Conservation (phyloP, 2,888 invertebrate genomes). For the Cephalotes varians region DNA sequence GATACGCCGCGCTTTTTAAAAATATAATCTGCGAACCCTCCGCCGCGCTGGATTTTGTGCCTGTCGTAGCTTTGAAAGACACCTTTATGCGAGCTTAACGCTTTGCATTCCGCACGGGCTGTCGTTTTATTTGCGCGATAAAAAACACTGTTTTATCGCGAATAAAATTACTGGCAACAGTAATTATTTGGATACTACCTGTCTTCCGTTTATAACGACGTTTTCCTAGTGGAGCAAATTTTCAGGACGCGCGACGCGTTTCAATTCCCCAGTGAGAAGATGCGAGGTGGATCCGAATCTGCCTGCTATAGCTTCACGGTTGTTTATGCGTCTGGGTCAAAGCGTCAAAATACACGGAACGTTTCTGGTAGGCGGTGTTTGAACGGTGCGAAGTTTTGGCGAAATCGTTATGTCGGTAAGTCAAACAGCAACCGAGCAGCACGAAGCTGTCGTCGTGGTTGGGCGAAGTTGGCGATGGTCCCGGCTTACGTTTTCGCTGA, state of each 20-base stretch:
- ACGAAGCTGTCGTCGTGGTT: conserved; percentile 28
- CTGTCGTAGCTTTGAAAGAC: conserved; percentile 22
- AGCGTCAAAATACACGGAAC: conserved; percentile 50
- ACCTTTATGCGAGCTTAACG: conserved; percentile 19
- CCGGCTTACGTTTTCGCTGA: conserved; percentile 58
- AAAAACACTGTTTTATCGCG: background rate
- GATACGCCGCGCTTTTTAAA: conserved; percentile 41
- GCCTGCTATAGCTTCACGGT: background rate
- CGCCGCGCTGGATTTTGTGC: background rate
- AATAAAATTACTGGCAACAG: background rate
- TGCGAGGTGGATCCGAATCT: background rate
- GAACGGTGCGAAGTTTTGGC: conserved; percentile 65
- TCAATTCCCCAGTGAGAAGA: background rate
- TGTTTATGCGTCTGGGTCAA: conserved; percentile 51
- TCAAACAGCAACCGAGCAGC: conserved; percentile 66
- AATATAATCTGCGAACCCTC: conserved; percentile 38
- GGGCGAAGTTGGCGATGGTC: conserved; percentile 69
- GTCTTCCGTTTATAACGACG: background rate
- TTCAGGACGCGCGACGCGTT: background rate
- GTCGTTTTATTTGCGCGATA: background rate
- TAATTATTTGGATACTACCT: conserved; percentile 1
- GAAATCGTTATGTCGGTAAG: conserved; percentile 67
- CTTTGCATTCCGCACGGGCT: background rate
- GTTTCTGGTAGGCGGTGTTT: conserved; percentile 57
- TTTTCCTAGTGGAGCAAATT: background rate